Base-by-base conservation (phyloP, 2,797 vertebrate species). In the Neosilurus hyrtlii region DNA sequence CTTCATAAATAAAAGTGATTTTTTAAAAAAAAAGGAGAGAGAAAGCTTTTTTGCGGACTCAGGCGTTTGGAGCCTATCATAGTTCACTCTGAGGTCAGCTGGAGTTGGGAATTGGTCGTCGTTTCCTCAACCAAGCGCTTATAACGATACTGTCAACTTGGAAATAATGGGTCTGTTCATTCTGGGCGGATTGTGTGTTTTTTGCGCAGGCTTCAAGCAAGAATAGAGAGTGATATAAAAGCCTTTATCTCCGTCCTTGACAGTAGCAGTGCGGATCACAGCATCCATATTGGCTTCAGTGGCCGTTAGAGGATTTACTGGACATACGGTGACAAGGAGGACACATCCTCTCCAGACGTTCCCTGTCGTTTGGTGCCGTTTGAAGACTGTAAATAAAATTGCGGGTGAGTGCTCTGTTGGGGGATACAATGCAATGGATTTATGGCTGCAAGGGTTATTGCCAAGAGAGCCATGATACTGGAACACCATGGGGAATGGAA, bases 321-420 rank as follows among this genome's bases (percentile, higher is more conserved):
- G 88, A 89, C 90, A 90, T 88, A 89, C 77, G 75, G 88, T 91
- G 92, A 94, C 92, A 91, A 90, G 91, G 88, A 87, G 87, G 43
- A 65, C 90, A 89, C 92, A 92, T 94, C 94, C 92, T 93, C 90
- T 90, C 87, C 52, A 57, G 61, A 87, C 89, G 86, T 93, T 93
- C 92, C 89, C 76, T 86, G 84, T 81, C 65, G 57, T 86, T 90
- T 89, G 90, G 93, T 90, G 91, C 59, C 76, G 85, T 89, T 85
- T 77, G 89, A 91, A 87, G 86, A 86, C 89, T 82, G 91, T 94
- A 94, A 94, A 95, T 94, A 94, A 94, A 89, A 86, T 88, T n/a
- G 87, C 89, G 89, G 89, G 90, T 92, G 90, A 88, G 88, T 89
- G 86, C 90, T 90, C 89, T 89, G 88, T 89, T 90, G 91, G 92